Conservation (phyloP, 2,113 vertebrate species). For the Oreochromis tanganicae region DNA sequence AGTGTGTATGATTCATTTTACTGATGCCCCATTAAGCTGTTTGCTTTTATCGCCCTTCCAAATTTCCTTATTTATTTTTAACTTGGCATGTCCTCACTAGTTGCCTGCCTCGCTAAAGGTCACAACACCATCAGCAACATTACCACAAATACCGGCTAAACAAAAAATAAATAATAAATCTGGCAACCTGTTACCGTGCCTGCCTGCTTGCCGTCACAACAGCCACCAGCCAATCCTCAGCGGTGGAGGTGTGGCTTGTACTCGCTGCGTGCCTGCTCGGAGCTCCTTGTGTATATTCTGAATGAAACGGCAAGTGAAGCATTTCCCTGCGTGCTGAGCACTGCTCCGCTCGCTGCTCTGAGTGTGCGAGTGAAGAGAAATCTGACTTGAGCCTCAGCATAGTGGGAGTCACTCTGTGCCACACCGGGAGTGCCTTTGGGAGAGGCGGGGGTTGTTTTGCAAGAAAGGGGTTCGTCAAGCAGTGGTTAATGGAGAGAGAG, state of each 20-base stretch:
- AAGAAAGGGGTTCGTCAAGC: constrained; percentile 45
- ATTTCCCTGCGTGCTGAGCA: constrained; percentile 45
- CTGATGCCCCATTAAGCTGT: constrained; percentile 22
- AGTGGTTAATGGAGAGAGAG: constrained; percentile 46
- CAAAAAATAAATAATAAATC: constrained; percentile 54
- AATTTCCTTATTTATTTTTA: constrained; percentile 4
- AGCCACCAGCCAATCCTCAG: constrained; percentile 71
- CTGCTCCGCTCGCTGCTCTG: constrained; percentile 28
- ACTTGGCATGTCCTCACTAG: constrained; percentile 7
- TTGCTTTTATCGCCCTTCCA: constrained; percentile 5
- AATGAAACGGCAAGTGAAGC: constrained; percentile 67
- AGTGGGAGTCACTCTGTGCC: constrained; percentile 35
- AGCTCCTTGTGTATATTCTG: constrained; percentile 66
- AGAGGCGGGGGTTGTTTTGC: constrained; percentile 41
- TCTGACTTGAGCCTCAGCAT: constrained; percentile 27
- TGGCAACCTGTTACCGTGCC: constrained; percentile 63
- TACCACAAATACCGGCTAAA: constrained; percentile 51
- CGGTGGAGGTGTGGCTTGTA: constrained; percentile 75
- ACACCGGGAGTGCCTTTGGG: constrained; percentile 55
- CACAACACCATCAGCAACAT: constrained; percentile 57
- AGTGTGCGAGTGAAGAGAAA: constrained; percentile 17
- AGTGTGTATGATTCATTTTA: not conserved
- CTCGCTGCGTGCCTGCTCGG: constrained; percentile 59
- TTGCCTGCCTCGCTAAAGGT: constrained; percentile 42
- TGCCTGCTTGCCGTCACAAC: constrained; percentile 62